Evolutionary conservation across 2,888 invertebrate species (phyloP), one percentile per base, ranked within the genome.

Genomic region (Drosophila paramelanica): DNA sequence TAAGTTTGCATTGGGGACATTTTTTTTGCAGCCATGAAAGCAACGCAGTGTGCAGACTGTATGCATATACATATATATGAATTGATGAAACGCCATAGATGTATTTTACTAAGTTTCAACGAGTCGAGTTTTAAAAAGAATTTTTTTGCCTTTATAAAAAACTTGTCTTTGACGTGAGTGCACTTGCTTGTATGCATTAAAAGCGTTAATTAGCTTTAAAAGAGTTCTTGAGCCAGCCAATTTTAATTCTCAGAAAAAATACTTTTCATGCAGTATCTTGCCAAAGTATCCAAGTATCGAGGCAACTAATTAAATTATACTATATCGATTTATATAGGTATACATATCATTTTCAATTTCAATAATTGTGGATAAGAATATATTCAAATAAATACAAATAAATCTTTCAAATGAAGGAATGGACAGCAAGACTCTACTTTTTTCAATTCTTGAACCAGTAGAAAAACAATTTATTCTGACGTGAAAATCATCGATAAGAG

Each of bases 401-500:
- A 23, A 23, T 23, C 23, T 23, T 23, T 4, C 23, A 7, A 7
- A 27, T 2, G 7, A 7, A 7, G 27, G 7, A 25, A 25, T 6
- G 25, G 25, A 25, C 25, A 25, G 25, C 5, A 25, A 25, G 25
- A 5, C 25, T 8, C 8, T 31, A 10, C 31, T 3, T 2, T 11
- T 33, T 11, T 10, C 33, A 33, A 10, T 33, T 33, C n/a, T 20
- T 36, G 13, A 10, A 3, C 3, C 20, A n/a, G 11, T 17, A 36
- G 41, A 64, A 39, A 62, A 42, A 45, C 27, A 56, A 45, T 43
- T n/a, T 49, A 25, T 10, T 31, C 10, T 31, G 31, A 10, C 31
- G 33, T 11, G 59, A 58, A 51, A 73, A 78, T 58, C 65, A 60
- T 58, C 59, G 65, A 69, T 66, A 66, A 66, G 69, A 43, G 36